Evolutionary conservation across 2,113 vertebrate genomes (phyloP).

Genomic region (Leptosomus discolor): DNA sequence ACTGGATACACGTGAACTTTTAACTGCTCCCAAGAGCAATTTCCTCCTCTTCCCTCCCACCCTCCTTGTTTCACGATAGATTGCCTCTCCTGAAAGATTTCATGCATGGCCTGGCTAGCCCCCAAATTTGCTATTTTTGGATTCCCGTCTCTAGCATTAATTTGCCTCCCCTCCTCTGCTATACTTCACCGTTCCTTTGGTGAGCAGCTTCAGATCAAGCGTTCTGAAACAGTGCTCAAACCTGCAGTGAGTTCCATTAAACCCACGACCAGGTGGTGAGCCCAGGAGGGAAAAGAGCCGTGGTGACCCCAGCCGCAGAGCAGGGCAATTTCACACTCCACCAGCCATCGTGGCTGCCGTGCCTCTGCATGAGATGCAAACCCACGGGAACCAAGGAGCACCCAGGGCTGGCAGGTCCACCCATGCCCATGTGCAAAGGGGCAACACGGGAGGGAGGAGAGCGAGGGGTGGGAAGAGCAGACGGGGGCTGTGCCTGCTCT

Average conservation of each 20-base stretch:
- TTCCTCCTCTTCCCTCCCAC: not conserved
- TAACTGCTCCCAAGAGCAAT: not conserved
- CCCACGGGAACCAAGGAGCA: not conserved
- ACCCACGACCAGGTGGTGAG: rapidly evolving
- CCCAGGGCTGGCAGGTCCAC: rapidly evolving
- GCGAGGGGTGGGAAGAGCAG: not conserved
- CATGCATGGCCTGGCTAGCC: not conserved
- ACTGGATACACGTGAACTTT: not conserved
- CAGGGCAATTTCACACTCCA: not conserved
- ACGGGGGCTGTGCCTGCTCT: not conserved
- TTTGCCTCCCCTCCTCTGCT: not conserved
- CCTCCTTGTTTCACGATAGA: not conserved
- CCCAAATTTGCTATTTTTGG: not conserved
- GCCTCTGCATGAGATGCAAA: not conserved
- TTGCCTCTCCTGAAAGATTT: not conserved
- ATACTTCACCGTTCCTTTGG: not conserved
- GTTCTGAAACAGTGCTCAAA: not conserved
- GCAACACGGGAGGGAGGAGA: not conserved
- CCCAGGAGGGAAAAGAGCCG: not conserved
- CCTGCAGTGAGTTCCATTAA: not conserved
- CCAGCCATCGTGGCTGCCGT: rapidly evolving
- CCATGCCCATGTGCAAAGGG: rapidly evolving
- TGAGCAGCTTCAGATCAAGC: not conserved
- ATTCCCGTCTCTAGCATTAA: not conserved
- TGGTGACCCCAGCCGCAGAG: not conserved